Conservation (phyloP, 2,113 vertebrate species). For the Forbesichthys agassizii region DNA sequence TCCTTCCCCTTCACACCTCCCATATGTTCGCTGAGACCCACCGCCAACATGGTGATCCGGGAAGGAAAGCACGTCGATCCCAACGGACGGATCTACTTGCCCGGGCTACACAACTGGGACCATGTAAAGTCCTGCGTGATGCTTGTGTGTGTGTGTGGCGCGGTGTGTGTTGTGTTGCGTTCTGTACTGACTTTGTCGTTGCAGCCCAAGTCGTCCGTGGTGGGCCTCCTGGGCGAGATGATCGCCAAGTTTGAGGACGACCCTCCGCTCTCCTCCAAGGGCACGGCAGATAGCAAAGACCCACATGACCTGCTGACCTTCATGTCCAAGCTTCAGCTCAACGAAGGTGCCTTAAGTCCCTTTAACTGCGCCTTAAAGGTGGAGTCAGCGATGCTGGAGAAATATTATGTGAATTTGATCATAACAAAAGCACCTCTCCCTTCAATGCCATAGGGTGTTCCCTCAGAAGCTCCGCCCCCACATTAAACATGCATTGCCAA, state of each 20-base stretch:
- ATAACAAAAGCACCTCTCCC: too few species aligned
- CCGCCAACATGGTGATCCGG: slow-evolving; percentile 86
- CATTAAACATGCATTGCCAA: too few species aligned
- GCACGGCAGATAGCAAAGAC: slow-evolving; percentile 72
- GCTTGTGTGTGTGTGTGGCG: neutral
- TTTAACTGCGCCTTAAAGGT: too few species aligned
- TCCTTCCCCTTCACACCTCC: slow-evolving; percentile 95
- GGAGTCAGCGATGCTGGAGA: too few species aligned
- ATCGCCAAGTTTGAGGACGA: slow-evolving; percentile 90
- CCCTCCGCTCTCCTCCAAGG: slow-evolving; percentile 83
- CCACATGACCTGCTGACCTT: slow-evolving; percentile 84
- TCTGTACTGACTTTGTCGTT: neutral
- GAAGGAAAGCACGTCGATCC: slow-evolving; percentile 91
- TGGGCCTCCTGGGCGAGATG: slow-evolving; percentile 88
- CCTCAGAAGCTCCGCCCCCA: too few species aligned
- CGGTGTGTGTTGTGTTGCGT: neutral
- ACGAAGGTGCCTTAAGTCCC: slow-evolving; percentile 75
- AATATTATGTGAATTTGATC: too few species aligned
- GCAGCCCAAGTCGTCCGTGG: slow-evolving; percentile 88
- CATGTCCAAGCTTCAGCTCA: slow-evolving; percentile 81
- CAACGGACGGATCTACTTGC: slow-evolving; percentile 86
- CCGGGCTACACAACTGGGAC: slow-evolving; percentile 91
- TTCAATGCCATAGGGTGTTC: too few species aligned
- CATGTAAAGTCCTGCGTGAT: slow-evolving; percentile 77
- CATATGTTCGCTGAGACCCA: slow-evolving; percentile 89